Percentiles rank a stretch among this genome's conserved stretches.
phyloP scores from a whole-genome alignment of 2,113 vertebrate species.

The Phoxinus phoxinus region DNA sequence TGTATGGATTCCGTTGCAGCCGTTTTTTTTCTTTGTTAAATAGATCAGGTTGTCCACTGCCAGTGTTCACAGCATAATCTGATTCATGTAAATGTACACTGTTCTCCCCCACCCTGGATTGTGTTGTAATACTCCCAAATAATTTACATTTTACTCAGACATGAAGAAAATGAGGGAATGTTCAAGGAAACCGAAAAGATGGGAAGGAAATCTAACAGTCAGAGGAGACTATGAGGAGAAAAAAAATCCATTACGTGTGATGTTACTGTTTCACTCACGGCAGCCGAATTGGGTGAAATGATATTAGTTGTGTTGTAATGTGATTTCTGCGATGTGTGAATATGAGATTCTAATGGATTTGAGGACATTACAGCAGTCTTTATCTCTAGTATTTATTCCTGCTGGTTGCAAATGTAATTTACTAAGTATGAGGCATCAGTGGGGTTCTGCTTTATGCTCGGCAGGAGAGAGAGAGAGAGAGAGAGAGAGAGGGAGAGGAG shows the following conservation, averaged over 20 bases:
- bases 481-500: constrained; percentile 56
- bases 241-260: constrained; percentile 82
- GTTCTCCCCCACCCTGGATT: background rate
- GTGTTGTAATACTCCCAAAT: constrained; percentile 23
- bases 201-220: constrained; percentile 43
- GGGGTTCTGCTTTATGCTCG: constrained; percentile 60
- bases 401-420: constrained; percentile 78
- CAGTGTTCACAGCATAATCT: background rate
- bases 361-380: constrained; percentile 79
- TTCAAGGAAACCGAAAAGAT: constrained; percentile 13
- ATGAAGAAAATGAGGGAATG: constrained; percentile 10
- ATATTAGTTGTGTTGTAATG: constrained; percentile 81
- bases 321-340: constrained; percentile 78
- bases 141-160: background rate
- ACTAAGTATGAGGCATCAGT: constrained; percentile 75
- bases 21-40: background rate
- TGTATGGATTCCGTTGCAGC: background rate
- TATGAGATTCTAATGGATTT: constrained; percentile 85
- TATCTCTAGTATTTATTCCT: constrained; percentile 81
- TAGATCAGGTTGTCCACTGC: background rate
- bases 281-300: constrained; percentile 72
- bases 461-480: constrained; percentile 53
- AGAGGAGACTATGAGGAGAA: constrained; percentile 60
- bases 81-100: background rate
- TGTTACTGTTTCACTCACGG: constrained; percentile 72